A percentile compares a stretch with the other conserved stretches of the same genome.
phyloP scores from a whole-genome alignment of 1,140 invertebrate species.

The Stratiolaelaps scimitus region DNA sequence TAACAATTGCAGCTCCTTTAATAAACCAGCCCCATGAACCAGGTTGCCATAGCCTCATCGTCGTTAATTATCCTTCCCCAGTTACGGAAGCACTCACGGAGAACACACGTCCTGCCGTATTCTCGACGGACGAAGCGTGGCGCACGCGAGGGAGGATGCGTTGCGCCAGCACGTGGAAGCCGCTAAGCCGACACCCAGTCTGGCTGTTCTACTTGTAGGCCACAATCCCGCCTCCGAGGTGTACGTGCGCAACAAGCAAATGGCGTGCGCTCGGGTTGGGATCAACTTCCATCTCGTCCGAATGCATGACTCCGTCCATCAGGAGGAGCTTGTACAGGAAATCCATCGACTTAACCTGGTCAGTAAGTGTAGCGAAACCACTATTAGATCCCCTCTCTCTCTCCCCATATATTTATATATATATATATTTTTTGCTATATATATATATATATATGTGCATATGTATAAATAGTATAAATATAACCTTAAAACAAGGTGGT shows the following conservation, averaged over 20 bases:
- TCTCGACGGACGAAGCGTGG: neutral
- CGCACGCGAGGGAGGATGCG: neutral
- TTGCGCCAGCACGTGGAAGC: neutral
- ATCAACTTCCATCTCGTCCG: slow-evolving; percentile 4
- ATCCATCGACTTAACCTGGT: slow-evolving; percentile 17
- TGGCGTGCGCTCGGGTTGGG: slow-evolving; percentile 14
- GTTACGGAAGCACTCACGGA: too few species aligned
- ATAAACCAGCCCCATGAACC: too few species aligned
- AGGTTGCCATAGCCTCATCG: too few species aligned
- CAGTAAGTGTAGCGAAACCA: too few species aligned
- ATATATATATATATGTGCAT: too few species aligned
- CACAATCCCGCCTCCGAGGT: slow-evolving; percentile 14
- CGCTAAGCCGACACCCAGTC: neutral
- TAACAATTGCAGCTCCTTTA: too few species aligned
- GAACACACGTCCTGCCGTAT: neutral
- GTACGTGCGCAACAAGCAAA: slow-evolving; percentile 15
- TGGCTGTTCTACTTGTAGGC: slow-evolving; percentile 11
- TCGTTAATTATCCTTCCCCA: too few species aligned
- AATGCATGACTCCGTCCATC: neutral
- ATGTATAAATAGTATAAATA: too few species aligned
- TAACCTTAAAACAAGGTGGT: too few species aligned
- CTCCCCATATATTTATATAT: too few species aligned
- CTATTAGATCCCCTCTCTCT: too few species aligned
- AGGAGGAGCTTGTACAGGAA: neutral
- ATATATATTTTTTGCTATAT: too few species aligned